A percentile compares a stretch with the other conserved stretches of the same genome.
phyloP scores from a whole-genome alignment of 2,113 vertebrate genomes.

The Vulpes vulpes region DNA sequence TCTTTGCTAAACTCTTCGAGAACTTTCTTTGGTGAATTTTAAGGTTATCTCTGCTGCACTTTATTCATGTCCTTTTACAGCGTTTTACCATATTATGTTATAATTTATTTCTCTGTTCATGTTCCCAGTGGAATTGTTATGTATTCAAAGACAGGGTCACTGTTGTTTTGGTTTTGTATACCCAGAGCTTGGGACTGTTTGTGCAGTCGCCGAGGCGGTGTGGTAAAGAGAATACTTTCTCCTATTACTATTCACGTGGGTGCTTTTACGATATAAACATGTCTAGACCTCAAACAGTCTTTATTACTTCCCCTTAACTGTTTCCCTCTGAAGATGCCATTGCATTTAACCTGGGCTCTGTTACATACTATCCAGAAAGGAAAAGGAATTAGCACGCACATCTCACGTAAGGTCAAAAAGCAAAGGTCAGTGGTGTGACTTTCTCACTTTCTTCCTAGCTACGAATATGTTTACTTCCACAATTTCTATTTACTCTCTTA shows the following conservation, averaged over 20 bases:
- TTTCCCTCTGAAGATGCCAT: not conserved
- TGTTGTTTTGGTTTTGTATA: not conserved
- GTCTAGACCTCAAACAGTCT: not conserved
- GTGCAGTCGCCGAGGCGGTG: not conserved
- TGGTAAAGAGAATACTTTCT: not conserved
- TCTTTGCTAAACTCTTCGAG: not conserved
- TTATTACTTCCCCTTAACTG: not conserved
- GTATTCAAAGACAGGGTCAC: not conserved
- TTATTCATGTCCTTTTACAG: not conserved
- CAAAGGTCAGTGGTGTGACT: not conserved
- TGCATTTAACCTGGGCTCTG: not conserved
- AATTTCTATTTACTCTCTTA: not conserved
- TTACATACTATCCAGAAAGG: not conserved
- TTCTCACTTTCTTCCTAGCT: not conserved
- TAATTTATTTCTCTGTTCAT: not conserved
- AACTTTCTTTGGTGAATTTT: not conserved
- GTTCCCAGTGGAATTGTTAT: not conserved
- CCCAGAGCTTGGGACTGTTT: not conserved
- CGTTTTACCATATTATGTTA: not conserved
- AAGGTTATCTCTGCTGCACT: not conserved
- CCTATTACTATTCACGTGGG: not conserved
- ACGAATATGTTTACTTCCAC: not conserved
- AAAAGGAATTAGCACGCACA: not conserved
- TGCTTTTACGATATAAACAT: not conserved
- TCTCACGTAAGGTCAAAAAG: not conserved